Evolutionary conservation across 2,888 invertebrate species (phyloP).

Genomic region (Drosophila mulleri): DNA sequence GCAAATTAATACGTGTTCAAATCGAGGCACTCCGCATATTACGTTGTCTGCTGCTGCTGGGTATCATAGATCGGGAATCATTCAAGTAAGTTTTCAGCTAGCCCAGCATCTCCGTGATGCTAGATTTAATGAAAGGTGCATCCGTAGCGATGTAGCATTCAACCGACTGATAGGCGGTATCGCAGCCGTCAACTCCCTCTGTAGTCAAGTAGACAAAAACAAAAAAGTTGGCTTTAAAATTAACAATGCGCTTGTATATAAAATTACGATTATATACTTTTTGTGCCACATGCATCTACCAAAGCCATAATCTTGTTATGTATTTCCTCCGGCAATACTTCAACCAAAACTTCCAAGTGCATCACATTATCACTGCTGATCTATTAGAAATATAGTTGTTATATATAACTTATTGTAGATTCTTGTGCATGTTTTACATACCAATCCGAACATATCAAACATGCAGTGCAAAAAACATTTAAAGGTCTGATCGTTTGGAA

Average conservation of each 20-base stretch:
- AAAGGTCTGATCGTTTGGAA: slow-evolving; percentile 72
- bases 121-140: slow-evolving; percentile 53
- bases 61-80: slow-evolving; percentile 72
- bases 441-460: slow-evolving; percentile 81
- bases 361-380: slow-evolving; percentile 76
- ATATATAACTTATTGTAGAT: background rate
- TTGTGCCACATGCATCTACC: slow-evolving; percentile 72
- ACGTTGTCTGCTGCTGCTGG: slow-evolving; percentile 79
- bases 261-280: slow-evolving; percentile 62
- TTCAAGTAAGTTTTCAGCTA: slow-evolving; percentile 78
- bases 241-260: background rate
- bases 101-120: slow-evolving; percentile 40
- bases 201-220: background rate
- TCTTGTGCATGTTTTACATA: slow-evolving; percentile 45
- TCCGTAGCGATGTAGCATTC: slow-evolving; percentile 81
- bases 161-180: slow-evolving; percentile 79
- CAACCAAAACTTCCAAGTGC: slow-evolving; percentile 78
- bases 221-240: background rate
- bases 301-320: slow-evolving; percentile 65
- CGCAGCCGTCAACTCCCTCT: slow-evolving; percentile 83
- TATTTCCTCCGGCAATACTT: slow-evolving; percentile 79
- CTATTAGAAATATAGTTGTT: slow-evolving; percentile 47
- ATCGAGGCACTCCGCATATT: slow-evolving; percentile 86
- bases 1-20: slow-evolving; percentile 86
- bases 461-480: slow-evolving; percentile 84